Conservation (phyloP, 2,888 invertebrate genomes). For the Oxycera nigricornis region DNA sequence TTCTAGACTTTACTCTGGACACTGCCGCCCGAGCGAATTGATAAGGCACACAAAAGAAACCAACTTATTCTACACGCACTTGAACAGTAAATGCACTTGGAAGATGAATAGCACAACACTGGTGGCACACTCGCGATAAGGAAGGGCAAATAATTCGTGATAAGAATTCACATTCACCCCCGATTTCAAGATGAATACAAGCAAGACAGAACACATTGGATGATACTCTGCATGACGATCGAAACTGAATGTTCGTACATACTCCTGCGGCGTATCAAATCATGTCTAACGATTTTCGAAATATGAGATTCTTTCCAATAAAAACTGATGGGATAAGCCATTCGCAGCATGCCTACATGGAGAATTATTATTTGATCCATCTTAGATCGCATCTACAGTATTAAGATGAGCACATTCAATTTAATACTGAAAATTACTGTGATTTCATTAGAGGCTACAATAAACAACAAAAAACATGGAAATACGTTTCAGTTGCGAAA, state of each 20-base stretch:
- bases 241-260: background rate
- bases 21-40: background rate
- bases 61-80: slow-evolving; percentile 24
- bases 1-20: slow-evolving; percentile 19
- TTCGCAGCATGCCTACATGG: too few relatives aligned
- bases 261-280: too few relatives aligned
- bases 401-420: too few relatives aligned
- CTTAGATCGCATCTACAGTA: too few relatives aligned
- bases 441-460: too few relatives aligned
- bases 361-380: too few relatives aligned
- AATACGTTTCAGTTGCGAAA: too few relatives aligned
- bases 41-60: background rate
- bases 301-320: too few relatives aligned
- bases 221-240: background rate
- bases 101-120: slow-evolving; percentile 1
- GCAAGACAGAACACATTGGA: background rate
- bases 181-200: slow-evolving; percentile 12
- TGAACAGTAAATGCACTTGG: slow-evolving; percentile 21
- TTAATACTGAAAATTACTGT: too few relatives aligned
- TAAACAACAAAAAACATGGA: too few relatives aligned
- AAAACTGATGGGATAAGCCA: too few relatives aligned
- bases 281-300: too few relatives aligned
- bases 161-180: slow-evolving; percentile 19
- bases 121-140: slow-evolving; percentile 22
- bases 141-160: slow-evolving; percentile 41